phyloP scores from a whole-genome alignment of 2,113 vertebrate species.

The Connochaetes taurinus region DNA sequence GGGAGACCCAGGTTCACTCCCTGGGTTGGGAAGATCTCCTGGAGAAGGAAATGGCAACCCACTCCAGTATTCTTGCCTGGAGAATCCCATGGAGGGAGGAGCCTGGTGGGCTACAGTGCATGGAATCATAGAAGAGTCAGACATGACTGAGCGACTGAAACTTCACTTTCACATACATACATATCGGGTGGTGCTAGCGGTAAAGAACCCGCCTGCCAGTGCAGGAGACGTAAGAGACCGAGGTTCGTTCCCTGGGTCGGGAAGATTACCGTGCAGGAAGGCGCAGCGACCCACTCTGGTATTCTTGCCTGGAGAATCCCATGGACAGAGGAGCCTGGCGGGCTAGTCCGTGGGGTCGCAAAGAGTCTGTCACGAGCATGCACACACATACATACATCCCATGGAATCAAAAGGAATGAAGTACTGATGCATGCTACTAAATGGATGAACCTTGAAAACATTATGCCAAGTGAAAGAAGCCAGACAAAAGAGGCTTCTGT shows the following conservation, averaged over 20 bases:
- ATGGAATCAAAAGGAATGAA: not conserved
- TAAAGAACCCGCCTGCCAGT: not conserved
- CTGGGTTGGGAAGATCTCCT: not conserved
- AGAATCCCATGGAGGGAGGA: not conserved
- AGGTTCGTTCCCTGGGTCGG: not conserved
- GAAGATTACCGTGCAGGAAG: not conserved
- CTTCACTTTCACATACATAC: not conserved
- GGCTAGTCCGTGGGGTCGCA: not conserved
- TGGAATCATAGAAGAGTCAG: not conserved
- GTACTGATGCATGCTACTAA: not conserved
- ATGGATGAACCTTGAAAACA: not conserved
- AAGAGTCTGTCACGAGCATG: not conserved
- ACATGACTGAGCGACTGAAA: not conserved
- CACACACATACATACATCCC: not conserved
- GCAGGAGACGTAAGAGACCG: not conserved
- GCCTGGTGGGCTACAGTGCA: not conserved
- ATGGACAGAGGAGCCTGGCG: not conserved
- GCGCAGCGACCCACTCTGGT: not conserved
- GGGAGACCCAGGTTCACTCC: not conserved
- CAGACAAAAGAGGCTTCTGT: not conserved
- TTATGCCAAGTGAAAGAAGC: not conserved
- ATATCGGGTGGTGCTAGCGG: rapidly evolving
- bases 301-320: not conserved
- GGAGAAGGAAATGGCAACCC: not conserved
- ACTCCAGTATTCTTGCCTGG: not conserved